phyloP scores from a whole-genome alignment of 2,888 invertebrate genomes.

The Acanthosoma haemorrhoidale region DNA sequence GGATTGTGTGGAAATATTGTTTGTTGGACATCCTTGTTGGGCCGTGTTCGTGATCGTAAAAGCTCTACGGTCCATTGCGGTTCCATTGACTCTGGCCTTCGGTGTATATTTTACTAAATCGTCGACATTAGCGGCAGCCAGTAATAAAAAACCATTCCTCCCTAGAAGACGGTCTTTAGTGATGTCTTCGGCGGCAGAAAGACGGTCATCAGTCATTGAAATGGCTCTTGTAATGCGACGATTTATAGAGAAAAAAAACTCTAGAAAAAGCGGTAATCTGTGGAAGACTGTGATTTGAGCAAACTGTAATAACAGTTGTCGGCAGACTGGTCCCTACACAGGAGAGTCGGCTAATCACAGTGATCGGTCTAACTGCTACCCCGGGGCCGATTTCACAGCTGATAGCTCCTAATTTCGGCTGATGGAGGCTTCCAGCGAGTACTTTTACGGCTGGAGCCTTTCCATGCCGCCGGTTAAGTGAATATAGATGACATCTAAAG shows the following conservation, averaged over 20 bases:
- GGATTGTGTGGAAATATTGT: too few species aligned
- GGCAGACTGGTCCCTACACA: not conserved
- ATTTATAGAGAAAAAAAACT: conserved; percentile 8
- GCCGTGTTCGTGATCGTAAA: too few species aligned
- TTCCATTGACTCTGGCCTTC: too few species aligned
- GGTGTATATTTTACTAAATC: conserved; percentile 12
- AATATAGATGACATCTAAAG: too few species aligned
- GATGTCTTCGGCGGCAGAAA: conserved; percentile 1
- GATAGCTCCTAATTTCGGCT: conserved; percentile 18
- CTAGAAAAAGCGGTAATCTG: not conserved
- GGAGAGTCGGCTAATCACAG: conserved; percentile 3
- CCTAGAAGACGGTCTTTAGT: not conserved
- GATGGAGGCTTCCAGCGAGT: not conserved
- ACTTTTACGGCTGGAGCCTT: not conserved
- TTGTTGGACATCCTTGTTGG: too few species aligned
- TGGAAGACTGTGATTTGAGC: not conserved
- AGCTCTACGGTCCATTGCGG: not conserved
- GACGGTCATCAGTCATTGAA: not conserved
- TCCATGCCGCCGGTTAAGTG: not conserved
- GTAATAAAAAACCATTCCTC: not conserved
- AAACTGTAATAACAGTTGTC: conserved; percentile 1
- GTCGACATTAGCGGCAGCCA: conserved; percentile 7
- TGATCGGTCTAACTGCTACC: not conserved
- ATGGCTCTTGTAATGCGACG: not conserved
- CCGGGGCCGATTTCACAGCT: conserved; percentile 19